These are phyloP conservation scores for Artibeus lituratus DNA, from an alignment of 2,797 vertebrate species.

Conservation along the genomic window DNA sequence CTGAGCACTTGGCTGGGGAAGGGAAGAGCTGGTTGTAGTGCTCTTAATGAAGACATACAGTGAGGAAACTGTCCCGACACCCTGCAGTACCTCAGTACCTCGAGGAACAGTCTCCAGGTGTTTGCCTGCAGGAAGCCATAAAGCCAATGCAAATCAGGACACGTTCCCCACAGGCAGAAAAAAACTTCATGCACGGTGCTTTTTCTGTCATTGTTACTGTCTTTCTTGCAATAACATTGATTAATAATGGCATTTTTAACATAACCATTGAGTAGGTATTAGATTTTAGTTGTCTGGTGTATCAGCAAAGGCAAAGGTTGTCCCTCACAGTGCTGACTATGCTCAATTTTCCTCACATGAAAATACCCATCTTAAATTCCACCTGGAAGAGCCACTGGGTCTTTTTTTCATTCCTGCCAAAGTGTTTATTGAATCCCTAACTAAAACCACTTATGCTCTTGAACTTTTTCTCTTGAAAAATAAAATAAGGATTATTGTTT, in stretches of 20 bases:
- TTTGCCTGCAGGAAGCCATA: not conserved
- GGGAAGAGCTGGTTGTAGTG: too few species aligned
- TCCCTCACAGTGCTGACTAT: slow-evolving; percentile 29
- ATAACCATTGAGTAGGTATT: not conserved
- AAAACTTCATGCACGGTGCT: not conserved
- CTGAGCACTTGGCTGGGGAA: not conserved
- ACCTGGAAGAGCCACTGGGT: slow-evolving; percentile 59
- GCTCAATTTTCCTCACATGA: slow-evolving; percentile 58
- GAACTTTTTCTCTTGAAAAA: slow-evolving; percentile 28
- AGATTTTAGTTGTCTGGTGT: not conserved
- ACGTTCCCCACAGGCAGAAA: not conserved
- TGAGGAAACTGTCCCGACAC: not conserved
- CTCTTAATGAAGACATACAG: not conserved
- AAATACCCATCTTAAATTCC: slow-evolving; percentile 50
- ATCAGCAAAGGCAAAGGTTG: not conserved
- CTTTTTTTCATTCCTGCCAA: slow-evolving; percentile 68
- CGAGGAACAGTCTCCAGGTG: not conserved
- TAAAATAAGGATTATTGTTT: slow-evolving; percentile 50
- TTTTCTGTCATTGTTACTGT: not conserved
- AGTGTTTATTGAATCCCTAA: slow-evolving; percentile 64
- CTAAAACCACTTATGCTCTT: slow-evolving; percentile 58
- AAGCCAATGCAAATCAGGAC: not conserved
- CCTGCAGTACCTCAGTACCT: not conserved
- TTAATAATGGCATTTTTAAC: not conserved
- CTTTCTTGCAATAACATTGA: not conserved